These are phyloP conservation scores for Cerceris ruficornis DNA, from an alignment of 2,888 invertebrate species.

Conservation along the genomic window DNA sequence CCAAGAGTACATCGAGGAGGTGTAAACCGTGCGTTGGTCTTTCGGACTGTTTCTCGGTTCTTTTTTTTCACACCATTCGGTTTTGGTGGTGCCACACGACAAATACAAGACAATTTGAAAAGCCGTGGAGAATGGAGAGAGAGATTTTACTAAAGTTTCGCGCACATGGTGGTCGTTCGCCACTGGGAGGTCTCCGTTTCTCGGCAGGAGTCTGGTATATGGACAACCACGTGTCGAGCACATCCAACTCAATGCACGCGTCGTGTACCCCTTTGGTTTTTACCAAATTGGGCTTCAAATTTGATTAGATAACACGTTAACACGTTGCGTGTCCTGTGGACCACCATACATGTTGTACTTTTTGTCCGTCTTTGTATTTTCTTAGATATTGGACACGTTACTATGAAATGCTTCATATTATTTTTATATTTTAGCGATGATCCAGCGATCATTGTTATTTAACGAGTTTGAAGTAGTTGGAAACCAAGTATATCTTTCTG, in stretches of 20 bases:
- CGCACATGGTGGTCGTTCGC: constrained; percentile 66
- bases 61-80: constrained; percentile 43
- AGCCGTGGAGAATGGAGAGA: constrained; percentile 28
- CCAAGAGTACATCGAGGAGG: constrained; percentile 61
- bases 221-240: constrained; percentile 64
- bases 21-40: constrained; percentile 71
- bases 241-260: constrained; percentile 28
- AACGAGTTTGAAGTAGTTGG: no score
- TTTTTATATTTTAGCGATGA: no score
- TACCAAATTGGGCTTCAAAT: constrained; percentile 20
- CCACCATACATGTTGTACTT: neutral
- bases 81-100: constrained; percentile 44
- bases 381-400: no score
- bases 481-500: no score
- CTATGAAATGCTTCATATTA: no score
- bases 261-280: constrained; percentile 19
- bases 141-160: constrained; percentile 34
- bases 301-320: neutral
- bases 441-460: no score
- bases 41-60: constrained; percentile 28
- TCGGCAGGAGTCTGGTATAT: constrained; percentile 69
- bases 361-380: no score
- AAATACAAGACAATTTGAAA: constrained; percentile 54
- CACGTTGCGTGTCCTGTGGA: neutral
- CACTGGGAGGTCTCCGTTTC: constrained; percentile 67